Percentiles rank a stretch among this genome's conserved stretches.
Evolutionary conservation across 2,797 vertebrate species (phyloP).

Genomic region (Catostomus latipinnis): DNA sequence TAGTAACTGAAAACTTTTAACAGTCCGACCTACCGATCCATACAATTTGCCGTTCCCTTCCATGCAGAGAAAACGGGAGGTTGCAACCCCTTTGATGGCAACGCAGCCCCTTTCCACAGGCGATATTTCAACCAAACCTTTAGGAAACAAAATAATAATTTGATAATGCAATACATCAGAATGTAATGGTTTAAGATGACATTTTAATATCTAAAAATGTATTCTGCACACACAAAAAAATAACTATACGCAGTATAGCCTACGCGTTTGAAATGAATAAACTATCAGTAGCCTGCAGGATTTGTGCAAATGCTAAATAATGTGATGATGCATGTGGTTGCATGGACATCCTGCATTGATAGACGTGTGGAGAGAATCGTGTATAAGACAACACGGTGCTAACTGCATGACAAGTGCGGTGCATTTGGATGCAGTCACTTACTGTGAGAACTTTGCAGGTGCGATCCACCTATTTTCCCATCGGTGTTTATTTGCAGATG

Average conservation of each 20-base stretch:
- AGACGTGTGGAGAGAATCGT: too few relatives aligned
- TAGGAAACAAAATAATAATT: not conserved
- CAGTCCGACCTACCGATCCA: conserved; percentile 82
- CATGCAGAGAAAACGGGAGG: conserved; percentile 89
- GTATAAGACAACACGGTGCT: not conserved
- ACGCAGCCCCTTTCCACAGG: conserved; percentile 85
- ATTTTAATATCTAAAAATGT: too few relatives aligned
- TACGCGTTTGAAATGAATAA: too few relatives aligned
- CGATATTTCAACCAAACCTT: conserved; percentile 91
- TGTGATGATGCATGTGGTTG: not conserved
- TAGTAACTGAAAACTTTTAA: not conserved
- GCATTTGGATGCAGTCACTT: conserved; percentile 69
- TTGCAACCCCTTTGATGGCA: conserved; percentile 87
- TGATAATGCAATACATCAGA: not conserved
- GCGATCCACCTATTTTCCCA: conserved; percentile 83
- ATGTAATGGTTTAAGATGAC: too few relatives aligned
- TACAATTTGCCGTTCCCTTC: conserved; percentile 81
- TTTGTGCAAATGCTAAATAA: not conserved
- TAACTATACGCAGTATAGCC: too few relatives aligned
- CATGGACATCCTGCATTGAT: too few relatives aligned
- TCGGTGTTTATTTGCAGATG: conserved; percentile 85
- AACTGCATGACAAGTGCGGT: too few relatives aligned
- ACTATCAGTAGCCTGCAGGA: too few relatives aligned
- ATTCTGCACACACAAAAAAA: too few relatives aligned
- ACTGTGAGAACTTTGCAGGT: conserved; percentile 83